Conservation (phyloP, 2,113 vertebrate genomes). For the Neomonachus schauinslandi region DNA sequence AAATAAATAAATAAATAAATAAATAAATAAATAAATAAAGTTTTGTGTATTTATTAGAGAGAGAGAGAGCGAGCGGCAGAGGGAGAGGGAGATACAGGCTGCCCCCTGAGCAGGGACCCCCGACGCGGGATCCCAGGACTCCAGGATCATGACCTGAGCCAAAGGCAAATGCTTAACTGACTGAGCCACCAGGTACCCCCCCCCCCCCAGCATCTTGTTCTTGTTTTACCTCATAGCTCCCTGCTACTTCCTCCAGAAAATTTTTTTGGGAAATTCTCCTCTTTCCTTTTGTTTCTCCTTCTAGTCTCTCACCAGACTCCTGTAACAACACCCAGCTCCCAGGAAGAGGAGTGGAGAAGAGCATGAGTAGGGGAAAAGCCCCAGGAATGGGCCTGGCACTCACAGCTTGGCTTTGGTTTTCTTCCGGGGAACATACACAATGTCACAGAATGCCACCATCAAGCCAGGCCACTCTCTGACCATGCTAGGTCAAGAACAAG, state of each 20-base stretch:
- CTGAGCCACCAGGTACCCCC: neutral
- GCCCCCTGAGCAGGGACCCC: neutral
- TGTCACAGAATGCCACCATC: neutral
- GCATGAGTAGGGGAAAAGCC: neutral
- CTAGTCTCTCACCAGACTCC: neutral
- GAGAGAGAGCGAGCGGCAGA: neutral
- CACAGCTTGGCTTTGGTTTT: neutral
- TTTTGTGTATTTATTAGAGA: neutral
- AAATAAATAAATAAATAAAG: too few species aligned
- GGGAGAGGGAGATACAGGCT: neutral
- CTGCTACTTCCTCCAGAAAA: neutral
- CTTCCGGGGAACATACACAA: neutral
- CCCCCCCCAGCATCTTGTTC: neutral
- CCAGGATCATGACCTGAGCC: neutral
- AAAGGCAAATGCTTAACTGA: neutral
- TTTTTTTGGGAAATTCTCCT: slow-evolving; percentile 45
- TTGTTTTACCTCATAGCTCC: neutral
- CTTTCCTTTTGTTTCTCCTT: slow-evolving; percentile 23
- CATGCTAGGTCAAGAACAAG: neutral
- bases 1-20: too few species aligned
- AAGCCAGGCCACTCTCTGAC: neutral
- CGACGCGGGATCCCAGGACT: neutral
- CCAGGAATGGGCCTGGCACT: neutral
- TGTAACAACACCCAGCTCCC: neutral
- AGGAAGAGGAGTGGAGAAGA: neutral